These are phyloP conservation scores for Doris montereyensis DNA, from an alignment of 2,888 invertebrate species.

Conservation along the genomic window DNA sequence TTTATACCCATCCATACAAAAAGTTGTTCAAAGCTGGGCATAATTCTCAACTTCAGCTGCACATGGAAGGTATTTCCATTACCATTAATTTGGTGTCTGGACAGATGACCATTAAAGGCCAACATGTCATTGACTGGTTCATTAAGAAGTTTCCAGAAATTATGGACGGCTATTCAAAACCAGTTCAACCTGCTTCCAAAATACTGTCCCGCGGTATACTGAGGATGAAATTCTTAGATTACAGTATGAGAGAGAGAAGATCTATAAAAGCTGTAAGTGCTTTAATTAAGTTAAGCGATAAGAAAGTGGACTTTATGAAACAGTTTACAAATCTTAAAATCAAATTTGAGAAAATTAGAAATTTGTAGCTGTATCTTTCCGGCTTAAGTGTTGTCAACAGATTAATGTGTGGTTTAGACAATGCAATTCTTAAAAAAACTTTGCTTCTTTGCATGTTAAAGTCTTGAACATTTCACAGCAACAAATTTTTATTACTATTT, in stretches of 20 bases:
- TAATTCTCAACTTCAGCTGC: constrained; percentile 55
- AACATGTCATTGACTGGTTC: constrained; percentile 65
- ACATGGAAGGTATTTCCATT: constrained; percentile 59
- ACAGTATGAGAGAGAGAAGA: constrained; percentile 1
- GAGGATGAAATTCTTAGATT: neutral
- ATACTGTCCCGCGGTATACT: neutral
- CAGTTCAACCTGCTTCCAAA: constrained; percentile 16
- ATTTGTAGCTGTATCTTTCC: too few species aligned
- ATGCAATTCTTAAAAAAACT: too few species aligned
- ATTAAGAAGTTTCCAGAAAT: constrained; percentile 53
- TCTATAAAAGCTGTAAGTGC: too few species aligned
- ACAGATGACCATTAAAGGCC: constrained; percentile 56
- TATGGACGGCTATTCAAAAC: constrained; percentile 55
- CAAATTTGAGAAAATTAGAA: too few species aligned
- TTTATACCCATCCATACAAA: constrained; percentile 53
- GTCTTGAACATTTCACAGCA: too few species aligned
- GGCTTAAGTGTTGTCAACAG: too few species aligned
- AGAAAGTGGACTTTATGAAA: too few species aligned
- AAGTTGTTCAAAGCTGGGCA: constrained; percentile 54
- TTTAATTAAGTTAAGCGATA: too few species aligned
- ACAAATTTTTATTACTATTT: too few species aligned
- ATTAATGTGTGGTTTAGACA: too few species aligned
- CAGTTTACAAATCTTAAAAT: too few species aligned
- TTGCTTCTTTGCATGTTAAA: too few species aligned
- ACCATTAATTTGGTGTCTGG: constrained; percentile 57